These are phyloP conservation scores for Maniola jurtina DNA, from an alignment of 1,140 invertebrate genomes.

Conservation along the genomic window DNA sequence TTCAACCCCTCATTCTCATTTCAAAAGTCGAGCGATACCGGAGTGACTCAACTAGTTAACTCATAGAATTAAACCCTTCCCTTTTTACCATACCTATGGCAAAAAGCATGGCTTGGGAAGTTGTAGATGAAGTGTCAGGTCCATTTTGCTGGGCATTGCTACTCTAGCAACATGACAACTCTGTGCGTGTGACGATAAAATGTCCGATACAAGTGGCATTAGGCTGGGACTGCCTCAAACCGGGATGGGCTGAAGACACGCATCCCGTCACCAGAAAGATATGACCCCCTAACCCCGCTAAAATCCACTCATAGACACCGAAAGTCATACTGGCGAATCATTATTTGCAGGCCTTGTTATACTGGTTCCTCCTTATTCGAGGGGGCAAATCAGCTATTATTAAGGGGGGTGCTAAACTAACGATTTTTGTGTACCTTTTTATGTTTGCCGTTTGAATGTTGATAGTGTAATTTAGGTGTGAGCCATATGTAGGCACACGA, in stretches of 20 bases:
- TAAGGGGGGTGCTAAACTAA: constrained; percentile 71
- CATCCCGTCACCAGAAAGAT: constrained; percentile 46
- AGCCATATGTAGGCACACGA: constrained; percentile 6
- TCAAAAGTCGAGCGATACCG: no score
- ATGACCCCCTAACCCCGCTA: constrained; percentile 35
- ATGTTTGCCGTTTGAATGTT: constrained; percentile 62
- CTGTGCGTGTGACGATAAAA: constrained; percentile 62
- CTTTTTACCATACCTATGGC: no score
- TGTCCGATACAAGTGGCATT: constrained; percentile 70
- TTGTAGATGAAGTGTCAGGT: no score
- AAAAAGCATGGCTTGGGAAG: no score
- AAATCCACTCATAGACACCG: constrained; percentile 19
- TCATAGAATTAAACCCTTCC: no score
- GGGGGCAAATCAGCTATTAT: constrained; percentile 68
- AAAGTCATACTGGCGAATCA: constrained; percentile 25
- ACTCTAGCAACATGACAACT: no score
- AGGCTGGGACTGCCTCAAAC: constrained; percentile 45
- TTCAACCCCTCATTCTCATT: no score
- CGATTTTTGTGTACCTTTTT: constrained; percentile 67
- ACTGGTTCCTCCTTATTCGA: constrained; percentile 49
- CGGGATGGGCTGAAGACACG: constrained; percentile 62
- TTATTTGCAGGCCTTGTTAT: constrained; percentile 40
- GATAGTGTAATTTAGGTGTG: constrained; percentile 66
- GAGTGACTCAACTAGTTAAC: no score
- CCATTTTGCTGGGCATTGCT: no score